Evolutionary conservation across 2,888 invertebrate genomes (phyloP).

Genomic region (Polymixis lichenea): DNA sequence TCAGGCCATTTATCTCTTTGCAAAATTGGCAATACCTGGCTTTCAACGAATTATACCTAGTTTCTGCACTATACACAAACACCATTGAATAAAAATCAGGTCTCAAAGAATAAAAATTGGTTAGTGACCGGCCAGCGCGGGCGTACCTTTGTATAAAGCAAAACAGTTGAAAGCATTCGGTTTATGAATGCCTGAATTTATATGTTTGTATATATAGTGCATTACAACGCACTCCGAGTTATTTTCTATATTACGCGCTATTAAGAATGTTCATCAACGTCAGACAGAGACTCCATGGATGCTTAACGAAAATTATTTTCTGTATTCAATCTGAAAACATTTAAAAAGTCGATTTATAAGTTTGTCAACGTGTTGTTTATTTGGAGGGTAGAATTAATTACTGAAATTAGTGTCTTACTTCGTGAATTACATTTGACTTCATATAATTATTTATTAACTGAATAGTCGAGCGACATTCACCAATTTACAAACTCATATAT

Average conservation of each 20-base stretch:
- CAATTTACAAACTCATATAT: no score
- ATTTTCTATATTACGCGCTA: constrained; percentile 63
- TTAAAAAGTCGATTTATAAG: neutral
- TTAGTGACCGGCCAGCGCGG: neutral
- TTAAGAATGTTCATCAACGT: constrained; percentile 59
- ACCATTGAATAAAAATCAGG: neutral
- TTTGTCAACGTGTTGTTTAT: neutral
- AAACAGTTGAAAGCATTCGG: constrained; percentile 52
- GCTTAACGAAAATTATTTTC: neutral
- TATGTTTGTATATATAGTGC: neutral
- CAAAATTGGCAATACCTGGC: neutral
- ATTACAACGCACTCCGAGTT: no score
- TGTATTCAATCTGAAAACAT: neutral
- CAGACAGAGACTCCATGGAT: constrained; percentile 58
- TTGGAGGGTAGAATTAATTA: neutral
- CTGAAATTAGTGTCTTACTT: no score
- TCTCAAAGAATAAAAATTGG: neutral
- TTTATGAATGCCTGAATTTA: constrained; percentile 62
- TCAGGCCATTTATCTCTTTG: neutral
- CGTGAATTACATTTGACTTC: no score
- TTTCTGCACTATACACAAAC: neutral
- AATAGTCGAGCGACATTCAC: no score
- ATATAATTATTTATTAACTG: no score
- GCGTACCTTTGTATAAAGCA: constrained; percentile 65
- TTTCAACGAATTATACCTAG: neutral